Evolutionary conservation across 1,140 invertebrate genomes (phyloP).

Genomic region (Lutraria rhynchaena): DNA sequence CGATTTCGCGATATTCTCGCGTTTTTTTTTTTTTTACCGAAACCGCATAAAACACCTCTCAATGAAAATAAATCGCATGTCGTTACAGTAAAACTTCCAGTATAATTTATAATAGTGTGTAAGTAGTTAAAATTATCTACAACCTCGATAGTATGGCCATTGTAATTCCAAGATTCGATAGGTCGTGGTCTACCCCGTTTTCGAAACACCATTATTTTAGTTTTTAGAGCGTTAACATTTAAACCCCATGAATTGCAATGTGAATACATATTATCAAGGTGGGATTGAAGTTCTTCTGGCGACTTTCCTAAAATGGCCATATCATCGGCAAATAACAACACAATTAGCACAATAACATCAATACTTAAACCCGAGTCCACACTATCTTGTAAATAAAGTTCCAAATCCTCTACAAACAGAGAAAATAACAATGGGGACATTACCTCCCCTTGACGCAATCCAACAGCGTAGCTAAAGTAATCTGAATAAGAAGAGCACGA

Average conservation of each 20-base stretch:
- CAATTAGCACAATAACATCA: constrained; percentile 13
- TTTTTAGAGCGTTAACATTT: constrained; percentile 26
- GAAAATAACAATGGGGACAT: constrained; percentile 34
- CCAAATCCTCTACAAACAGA: constrained; percentile 36
- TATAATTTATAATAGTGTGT: constrained; percentile 15
- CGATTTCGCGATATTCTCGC: too few species aligned
- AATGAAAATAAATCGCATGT: too few species aligned
- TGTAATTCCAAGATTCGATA: background rate
- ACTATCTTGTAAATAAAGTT: constrained; percentile 14
- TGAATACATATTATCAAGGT: background rate
- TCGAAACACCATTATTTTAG: constrained; percentile 16
- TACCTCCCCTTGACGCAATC: constrained; percentile 34
- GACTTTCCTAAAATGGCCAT: background rate
- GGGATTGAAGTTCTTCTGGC: background rate
- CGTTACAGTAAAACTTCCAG: background rate
- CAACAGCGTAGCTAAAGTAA: constrained; percentile 33
- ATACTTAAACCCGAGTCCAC: background rate
- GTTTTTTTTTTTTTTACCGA: too few species aligned
- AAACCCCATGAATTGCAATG: constrained; percentile 1
- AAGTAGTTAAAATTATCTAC: constrained; percentile 30
- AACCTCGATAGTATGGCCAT: constrained; percentile 12
- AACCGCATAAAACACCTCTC: too few species aligned
- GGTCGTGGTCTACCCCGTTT: background rate
- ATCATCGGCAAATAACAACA: constrained; percentile 36
- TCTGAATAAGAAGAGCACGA: constrained; percentile 10